A percentile compares a stretch with the other conserved stretches of the same genome.
phyloP scores from a whole-genome alignment of 2,888 invertebrate species.

The Lasioglossum vierecki region DNA sequence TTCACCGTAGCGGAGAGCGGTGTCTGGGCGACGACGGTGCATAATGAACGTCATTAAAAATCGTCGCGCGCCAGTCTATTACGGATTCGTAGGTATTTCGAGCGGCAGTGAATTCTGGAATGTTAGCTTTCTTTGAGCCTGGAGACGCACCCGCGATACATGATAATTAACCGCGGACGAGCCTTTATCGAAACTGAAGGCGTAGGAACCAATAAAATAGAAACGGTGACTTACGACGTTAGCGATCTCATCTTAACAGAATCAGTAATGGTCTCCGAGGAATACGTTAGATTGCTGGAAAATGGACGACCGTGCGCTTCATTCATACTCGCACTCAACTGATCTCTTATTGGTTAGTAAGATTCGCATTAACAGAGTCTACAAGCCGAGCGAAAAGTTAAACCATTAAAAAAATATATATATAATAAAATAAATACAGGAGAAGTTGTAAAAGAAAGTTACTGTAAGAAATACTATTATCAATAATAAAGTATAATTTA shows the following conservation, averaged over 20 bases:
- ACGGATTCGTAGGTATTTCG: conserved; percentile 46
- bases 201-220: conserved; percentile 14
- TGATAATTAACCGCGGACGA: conserved; percentile 39
- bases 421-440: too few relatives aligned
- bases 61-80: conserved; percentile 45
- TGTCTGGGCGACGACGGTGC: conserved; percentile 33
- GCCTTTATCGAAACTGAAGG: conserved; percentile 32
- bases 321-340: background rate
- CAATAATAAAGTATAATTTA: too few relatives aligned
- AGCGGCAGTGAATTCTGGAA: conserved; percentile 40
- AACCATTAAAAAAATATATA: too few relatives aligned
- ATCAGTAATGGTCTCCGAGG: background rate
- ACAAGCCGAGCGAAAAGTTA: too few relatives aligned
- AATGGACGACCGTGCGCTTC: background rate
- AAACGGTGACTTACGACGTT: conserved; percentile 14
- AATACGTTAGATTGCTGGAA: background rate
- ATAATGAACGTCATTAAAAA: conserved; percentile 47
- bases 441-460: too few relatives aligned
- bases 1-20: conserved; percentile 6
- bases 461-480: too few relatives aligned
- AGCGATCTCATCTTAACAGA: conserved; percentile 13
- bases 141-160: conserved; percentile 33
- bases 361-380: too few relatives aligned
- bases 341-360: background rate
- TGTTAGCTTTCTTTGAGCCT: conserved; percentile 37